phyloP scores from a whole-genome alignment of 2,797 vertebrate genomes.

The Phataginus tricuspis region DNA sequence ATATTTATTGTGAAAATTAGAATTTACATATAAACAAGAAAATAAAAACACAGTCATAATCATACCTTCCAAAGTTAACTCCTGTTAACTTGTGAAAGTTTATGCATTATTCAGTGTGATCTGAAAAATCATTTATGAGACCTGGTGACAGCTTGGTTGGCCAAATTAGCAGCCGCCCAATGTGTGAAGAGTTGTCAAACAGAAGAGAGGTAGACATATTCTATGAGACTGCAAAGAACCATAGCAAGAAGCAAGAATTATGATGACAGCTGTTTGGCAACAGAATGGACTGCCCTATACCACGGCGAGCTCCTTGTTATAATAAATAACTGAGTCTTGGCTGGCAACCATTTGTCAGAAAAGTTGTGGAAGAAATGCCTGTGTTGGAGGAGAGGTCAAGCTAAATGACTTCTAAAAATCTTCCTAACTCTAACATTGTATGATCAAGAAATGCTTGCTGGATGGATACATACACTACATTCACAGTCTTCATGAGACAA shows the following conservation, averaged over 20 bases:
- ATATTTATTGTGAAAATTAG: slow-evolving; percentile 22
- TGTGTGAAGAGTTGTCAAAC: background rate
- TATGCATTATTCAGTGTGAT: background rate
- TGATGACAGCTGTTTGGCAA: slow-evolving; percentile 55
- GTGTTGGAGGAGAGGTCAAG: background rate
- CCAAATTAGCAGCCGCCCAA: background rate
- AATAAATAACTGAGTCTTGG: background rate
- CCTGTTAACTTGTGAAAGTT: background rate
- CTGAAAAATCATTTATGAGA: background rate
- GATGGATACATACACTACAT: background rate
- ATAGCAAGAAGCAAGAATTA: background rate
- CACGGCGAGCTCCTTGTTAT: background rate
- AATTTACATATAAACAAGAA: slow-evolving; percentile 36
- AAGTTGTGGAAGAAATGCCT: background rate
- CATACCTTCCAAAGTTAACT: background rate
- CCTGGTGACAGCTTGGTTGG: background rate
- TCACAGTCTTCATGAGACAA: background rate
- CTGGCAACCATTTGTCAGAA: background rate
- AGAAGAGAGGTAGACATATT: background rate
- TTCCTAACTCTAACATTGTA: background rate
- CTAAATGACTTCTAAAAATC: background rate
- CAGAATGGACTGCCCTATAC: background rate
- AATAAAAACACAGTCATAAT: background rate
- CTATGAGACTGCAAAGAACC: background rate
- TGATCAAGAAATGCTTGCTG: slow-evolving; percentile 6